These are phyloP conservation scores for Denticeps clupeoides DNA, from an alignment of 2,797 vertebrate genomes.

Conservation along the genomic window DNA sequence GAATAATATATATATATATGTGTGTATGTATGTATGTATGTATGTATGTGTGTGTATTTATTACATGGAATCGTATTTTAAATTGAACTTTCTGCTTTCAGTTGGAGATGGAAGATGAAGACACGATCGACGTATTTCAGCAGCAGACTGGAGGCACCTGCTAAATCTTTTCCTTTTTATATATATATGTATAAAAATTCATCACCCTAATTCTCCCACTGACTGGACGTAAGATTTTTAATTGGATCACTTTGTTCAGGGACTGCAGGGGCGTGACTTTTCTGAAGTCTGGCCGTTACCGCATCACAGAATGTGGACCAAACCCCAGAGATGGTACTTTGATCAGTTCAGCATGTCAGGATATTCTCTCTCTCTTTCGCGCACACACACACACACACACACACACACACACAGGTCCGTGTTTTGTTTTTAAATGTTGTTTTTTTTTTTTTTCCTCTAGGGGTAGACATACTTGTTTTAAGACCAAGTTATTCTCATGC, in stretches of 20 bases:
- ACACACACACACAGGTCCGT: no score
- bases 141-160: slow-evolving; percentile 84
- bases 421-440: background rate
- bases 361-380: no score
- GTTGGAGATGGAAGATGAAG: slow-evolving; percentile 97
- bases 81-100: slow-evolving; percentile 29
- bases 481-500: slow-evolving; percentile 1
- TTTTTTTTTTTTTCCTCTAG: slow-evolving; percentile 1
- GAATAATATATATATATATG: background rate
- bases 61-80: background rate
- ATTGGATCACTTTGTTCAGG: slow-evolving; percentile 1
- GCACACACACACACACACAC: no score
- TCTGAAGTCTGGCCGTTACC: background rate
- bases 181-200: slow-evolving; percentile 30
- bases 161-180: slow-evolving; percentile 45
- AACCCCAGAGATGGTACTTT: slow-evolving; percentile 19
- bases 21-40: background rate
- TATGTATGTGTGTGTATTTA: background rate
- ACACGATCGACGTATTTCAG: slow-evolving; percentile 93
- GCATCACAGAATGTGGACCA: slow-evolving; percentile 22
- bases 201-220: no score
- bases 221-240: no score
- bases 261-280: background rate
- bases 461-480: slow-evolving; percentile 13
- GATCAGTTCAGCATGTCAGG: slow-evolving; percentile 2